Evolutionary conservation across 2,113 vertebrate species (phyloP).

Genomic region (Pluvianellus socialis): DNA sequence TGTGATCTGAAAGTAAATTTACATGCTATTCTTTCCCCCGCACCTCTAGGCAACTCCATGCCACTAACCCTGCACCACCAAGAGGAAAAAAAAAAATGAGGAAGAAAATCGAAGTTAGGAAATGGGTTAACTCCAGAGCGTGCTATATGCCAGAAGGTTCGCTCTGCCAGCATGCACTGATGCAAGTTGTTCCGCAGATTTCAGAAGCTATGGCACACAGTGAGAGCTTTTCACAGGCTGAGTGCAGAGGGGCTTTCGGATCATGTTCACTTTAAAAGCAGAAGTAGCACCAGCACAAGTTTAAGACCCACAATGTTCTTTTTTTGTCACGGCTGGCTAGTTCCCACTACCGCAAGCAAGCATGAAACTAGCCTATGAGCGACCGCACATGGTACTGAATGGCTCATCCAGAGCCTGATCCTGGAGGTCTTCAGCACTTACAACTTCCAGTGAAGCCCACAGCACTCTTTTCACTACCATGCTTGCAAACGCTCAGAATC

Average conservation of each 20-base stretch:
- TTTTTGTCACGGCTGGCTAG: conserved; percentile 34
- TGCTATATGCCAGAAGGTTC: background rate
- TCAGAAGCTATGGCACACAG: background rate
- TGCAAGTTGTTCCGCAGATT: background rate
- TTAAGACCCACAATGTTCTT: conserved; percentile 43
- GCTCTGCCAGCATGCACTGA: background rate
- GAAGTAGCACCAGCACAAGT: conserved; percentile 50
- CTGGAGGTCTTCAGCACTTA: background rate
- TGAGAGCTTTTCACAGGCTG: background rate
- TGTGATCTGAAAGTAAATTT: conserved; percentile 2
- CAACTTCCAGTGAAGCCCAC: background rate
- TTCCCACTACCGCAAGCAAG: background rate
- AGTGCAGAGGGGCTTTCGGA: conserved; percentile 53
- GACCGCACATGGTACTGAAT: background rate
- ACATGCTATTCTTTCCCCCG: background rate
- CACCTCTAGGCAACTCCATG: background rate
- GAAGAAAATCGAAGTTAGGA: background rate
- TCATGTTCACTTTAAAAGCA: conserved; percentile 53
- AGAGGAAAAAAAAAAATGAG: background rate
- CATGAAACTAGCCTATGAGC: background rate
- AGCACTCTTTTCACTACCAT: background rate
- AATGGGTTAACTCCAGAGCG: background rate
- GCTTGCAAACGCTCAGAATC: background rate
- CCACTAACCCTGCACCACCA: background rate
- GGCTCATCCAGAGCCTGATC: conserved; percentile 17